These are phyloP conservation scores for Euzetes globulus DNA, from an alignment of 2,888 invertebrate genomes.

Conservation along the genomic window DNA sequence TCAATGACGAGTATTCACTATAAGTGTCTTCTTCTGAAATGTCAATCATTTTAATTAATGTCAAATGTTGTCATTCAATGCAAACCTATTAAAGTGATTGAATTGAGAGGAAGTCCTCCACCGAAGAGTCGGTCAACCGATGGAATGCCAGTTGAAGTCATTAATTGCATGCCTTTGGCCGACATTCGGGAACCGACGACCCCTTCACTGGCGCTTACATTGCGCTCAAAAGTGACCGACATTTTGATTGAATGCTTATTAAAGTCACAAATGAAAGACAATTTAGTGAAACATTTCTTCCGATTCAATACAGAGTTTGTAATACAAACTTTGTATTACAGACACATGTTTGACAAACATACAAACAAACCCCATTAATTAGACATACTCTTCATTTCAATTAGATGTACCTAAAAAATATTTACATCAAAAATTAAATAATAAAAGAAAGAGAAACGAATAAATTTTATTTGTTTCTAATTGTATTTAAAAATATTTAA, in stretches of 20 bases:
- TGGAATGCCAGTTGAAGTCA: slow-evolving; percentile 26
- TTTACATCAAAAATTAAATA: too few species aligned
- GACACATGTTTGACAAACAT: background rate
- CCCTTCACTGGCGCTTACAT: background rate
- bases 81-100: slow-evolving; percentile 32
- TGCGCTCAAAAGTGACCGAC: slow-evolving; percentile 6
- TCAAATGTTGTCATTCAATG: background rate
- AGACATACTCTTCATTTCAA: background rate
- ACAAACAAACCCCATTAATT: too few species aligned
- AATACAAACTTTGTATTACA: too few species aligned
- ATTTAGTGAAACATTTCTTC: too few species aligned
- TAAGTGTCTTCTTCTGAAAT: slow-evolving; percentile 28
- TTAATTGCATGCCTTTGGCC: slow-evolving; percentile 29
- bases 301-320: too few species aligned
- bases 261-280: background rate
- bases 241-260: background rate
- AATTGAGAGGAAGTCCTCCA: slow-evolving; percentile 31
- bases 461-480: background rate
- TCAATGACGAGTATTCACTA: background rate
- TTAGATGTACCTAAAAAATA: background rate
- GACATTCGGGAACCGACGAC: slow-evolving; percentile 16
- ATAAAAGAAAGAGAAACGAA: background rate
- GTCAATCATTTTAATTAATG: background rate
- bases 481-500: too few species aligned
- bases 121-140: slow-evolving; percentile 28